Evolutionary conservation across 2,113 vertebrate genomes (phyloP), one percentile per base, ranked within the genome.

Genomic region (Hucho hucho): DNA sequence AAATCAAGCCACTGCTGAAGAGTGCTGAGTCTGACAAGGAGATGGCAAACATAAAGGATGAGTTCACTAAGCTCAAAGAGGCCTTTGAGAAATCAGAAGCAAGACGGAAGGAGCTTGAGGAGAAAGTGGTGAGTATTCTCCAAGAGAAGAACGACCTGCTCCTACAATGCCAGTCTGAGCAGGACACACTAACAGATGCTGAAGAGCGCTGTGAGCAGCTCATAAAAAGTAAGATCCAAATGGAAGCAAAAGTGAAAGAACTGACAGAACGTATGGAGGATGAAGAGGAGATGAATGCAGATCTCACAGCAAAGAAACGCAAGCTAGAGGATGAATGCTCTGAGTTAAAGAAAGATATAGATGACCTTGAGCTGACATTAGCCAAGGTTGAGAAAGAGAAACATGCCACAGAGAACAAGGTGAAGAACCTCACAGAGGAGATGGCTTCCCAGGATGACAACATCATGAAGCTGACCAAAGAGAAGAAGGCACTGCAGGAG

Each of bases 341-440:
- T 0, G 93, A 94, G 80, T 32, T 94, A n/a, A 94, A 93, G 72
- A 93, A 91, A 82, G 93, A 93, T 14, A 93, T 93, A 0, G 93
- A 93, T 80, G 92, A 93, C 75, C 88, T 93, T 68, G 91, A 93
- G 87, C 80, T 94, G 28, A 93, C 92, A 3, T 69, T 93, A 70
- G 92, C 92, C 25, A 93, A 93, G 53, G 90, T 92, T 0, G 92
- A 93, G 76, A 93, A 94, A 68, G 92, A 93, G 73, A 94, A 93
- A 70, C 92, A 93, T 28, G 91, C 93, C 11, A 93, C 87, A 5
- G 92, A 93, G 75, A 87, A 73, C 0, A 92, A 98, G 92, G 97
- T 98, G 22, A 98, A 98, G 83, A 98, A 98, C 82, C 90, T 98
- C 18, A 97, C 94, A 0, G 97, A 98, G 69, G 97, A 98, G 89